phyloP scores from a whole-genome alignment of 2,113 vertebrate genomes.

The Megalops atlanticus region DNA sequence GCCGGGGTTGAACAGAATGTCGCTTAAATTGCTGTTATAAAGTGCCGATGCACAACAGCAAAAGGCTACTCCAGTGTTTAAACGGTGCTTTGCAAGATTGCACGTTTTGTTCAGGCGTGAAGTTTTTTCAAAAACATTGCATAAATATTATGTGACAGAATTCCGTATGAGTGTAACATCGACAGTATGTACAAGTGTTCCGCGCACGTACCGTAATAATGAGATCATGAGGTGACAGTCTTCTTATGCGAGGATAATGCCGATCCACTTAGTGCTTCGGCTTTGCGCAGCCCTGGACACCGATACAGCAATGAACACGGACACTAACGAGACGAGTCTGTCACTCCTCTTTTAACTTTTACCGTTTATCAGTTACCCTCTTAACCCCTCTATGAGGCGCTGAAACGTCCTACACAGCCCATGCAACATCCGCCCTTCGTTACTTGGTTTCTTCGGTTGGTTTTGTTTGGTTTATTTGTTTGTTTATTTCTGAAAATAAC shows the following conservation, averaged over 20 bases:
- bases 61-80: too few relatives aligned
- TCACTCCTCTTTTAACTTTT: neutral
- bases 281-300: neutral
- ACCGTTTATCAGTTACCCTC: neutral
- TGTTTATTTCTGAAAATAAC: too few relatives aligned
- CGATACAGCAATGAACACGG: neutral
- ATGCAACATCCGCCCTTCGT: neutral
- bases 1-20: neutral
- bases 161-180: neutral
- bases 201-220: constrained; percentile 1
- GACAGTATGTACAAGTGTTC: neutral
- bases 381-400: neutral
- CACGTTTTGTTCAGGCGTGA: neutral
- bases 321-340: neutral
- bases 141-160: too few relatives aligned
- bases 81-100: neutral
- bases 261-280: constrained; percentile 16
- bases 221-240: constrained; percentile 1
- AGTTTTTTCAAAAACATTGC: too few relatives aligned
- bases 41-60: neutral
- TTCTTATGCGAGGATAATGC: constrained; percentile 17
- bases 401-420: neutral
- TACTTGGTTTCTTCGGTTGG: too few relatives aligned
- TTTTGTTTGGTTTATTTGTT: too few relatives aligned
- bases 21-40: neutral